Evolutionary conservation across 2,113 vertebrate species (phyloP).

Genomic region (Ivindomyrus marchei): DNA sequence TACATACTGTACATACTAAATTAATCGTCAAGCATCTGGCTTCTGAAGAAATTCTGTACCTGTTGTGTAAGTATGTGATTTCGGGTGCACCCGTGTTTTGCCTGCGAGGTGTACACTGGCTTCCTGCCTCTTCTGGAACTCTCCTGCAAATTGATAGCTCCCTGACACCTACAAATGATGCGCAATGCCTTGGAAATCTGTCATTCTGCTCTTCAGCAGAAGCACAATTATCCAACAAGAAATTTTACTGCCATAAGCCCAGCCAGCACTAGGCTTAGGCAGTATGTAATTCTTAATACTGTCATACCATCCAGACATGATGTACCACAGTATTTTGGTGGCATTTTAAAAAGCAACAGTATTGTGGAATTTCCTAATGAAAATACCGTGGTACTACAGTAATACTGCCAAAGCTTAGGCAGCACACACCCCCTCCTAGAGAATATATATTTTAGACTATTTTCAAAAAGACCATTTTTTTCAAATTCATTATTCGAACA

Average conservation of each 20-base stretch:
- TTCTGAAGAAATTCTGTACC: not conserved
- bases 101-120: too few species aligned
- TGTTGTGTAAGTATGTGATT: not conserved
- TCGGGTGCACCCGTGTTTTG: too few species aligned
- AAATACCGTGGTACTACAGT: not conserved
- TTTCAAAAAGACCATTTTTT: not conserved
- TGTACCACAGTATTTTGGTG: not conserved
- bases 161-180: not conserved
- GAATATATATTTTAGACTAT: not conserved
- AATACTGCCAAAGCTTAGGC: not conserved
- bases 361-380: not conserved
- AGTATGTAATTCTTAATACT: not conserved
- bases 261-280: not conserved
- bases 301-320: not conserved
- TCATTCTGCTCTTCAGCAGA: not conserved
- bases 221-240: not conserved
- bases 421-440: not conserved
- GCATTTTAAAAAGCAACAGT: not conserved
- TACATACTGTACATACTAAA: not conserved
- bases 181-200: not conserved
- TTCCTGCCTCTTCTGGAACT: not conserved
- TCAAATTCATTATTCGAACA: not conserved
- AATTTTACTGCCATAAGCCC: not conserved
- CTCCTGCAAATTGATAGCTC: not conserved
- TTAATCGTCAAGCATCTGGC: not conserved